These are phyloP conservation scores for Oasisia sp. DNA, from an alignment of 2,888 invertebrate species.

Conservation along the genomic window DNA sequence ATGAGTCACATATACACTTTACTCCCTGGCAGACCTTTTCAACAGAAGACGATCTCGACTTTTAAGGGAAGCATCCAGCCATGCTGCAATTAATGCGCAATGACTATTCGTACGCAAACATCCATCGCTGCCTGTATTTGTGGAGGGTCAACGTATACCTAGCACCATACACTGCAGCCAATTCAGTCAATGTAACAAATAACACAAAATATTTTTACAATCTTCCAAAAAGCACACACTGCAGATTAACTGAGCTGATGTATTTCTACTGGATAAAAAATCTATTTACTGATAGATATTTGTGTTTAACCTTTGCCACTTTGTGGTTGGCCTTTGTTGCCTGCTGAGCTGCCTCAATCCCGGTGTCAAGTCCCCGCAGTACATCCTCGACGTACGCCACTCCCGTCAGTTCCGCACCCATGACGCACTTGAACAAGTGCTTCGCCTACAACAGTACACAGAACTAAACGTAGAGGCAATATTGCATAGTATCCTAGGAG, in stretches of 20 bases:
- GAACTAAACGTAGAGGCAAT: too few relatives aligned
- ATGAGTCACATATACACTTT: too few relatives aligned
- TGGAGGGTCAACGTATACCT: too few relatives aligned
- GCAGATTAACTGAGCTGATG: not conserved
- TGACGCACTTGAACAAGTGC: slow-evolving; percentile 83
- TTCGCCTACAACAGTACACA: slow-evolving; percentile 73
- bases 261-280: not conserved
- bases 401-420: slow-evolving; percentile 78
- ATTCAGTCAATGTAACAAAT: not conserved
- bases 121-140: too few relatives aligned
- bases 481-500: too few relatives aligned
- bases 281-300: not conserved
- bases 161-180: not conserved
- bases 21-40: too few relatives aligned
- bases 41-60: too few relatives aligned
- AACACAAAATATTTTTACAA: not conserved
- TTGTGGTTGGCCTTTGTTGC: slow-evolving; percentile 86
- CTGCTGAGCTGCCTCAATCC: slow-evolving; percentile 78
- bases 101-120: too few relatives aligned
- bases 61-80: too few relatives aligned
- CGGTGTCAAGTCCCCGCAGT: slow-evolving; percentile 79
- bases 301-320: slow-evolving; percentile 80
- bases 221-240: too few relatives aligned
- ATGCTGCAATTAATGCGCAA: too few relatives aligned
- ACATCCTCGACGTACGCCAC: slow-evolving; percentile 83